Evolutionary conservation across 2,888 invertebrate genomes (phyloP), one percentile per base, ranked within the genome.

Genomic region (Smittia aterrima): DNA sequence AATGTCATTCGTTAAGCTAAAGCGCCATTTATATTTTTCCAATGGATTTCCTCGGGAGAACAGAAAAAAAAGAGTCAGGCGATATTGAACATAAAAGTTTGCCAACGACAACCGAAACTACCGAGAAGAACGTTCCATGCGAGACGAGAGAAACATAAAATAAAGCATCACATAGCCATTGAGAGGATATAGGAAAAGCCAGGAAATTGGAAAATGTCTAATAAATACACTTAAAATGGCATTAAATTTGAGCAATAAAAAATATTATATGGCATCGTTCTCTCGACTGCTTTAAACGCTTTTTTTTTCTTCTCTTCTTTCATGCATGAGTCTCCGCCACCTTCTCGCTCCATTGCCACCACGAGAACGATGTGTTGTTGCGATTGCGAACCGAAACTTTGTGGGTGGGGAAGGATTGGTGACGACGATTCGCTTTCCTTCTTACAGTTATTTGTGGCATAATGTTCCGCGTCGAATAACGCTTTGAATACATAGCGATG

Each of bases 131-230:
- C 16, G 58, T 20, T 20, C 18, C 58, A 18, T 3, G n/a, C n/a
- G 22, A 22, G 20, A 58, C 41, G 67, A 22, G 40, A 41, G 68
- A 38, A 54, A n/a, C 40, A 70, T 25, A 25, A 47, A 25, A 70
- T 70, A 70, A 70, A 53, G 16, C 53, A 70, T 70, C 70, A 70
- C 54, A 70, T 70, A 54, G 24, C 70, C 64, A 64, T 27, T 64
- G 25, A 70, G 41, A 27, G 54, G 70, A 70, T 70, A 62, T 24
- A 25, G 74, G 58, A 53, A 74, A 74, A 74, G 74, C 74, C 74
- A 74, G 74, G 74, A 74, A 74, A 74, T 74, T 74, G 74, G 74
- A 74, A 74, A 74, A 74, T 74, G 74, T 74, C 74, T 74, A 74
- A 74, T 74, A 74, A 74, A 74, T 74, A 74, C 74, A 54, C 74